Evolutionary conservation across 2,888 invertebrate species (phyloP).

Genomic region (Euplagia quadripunctaria): DNA sequence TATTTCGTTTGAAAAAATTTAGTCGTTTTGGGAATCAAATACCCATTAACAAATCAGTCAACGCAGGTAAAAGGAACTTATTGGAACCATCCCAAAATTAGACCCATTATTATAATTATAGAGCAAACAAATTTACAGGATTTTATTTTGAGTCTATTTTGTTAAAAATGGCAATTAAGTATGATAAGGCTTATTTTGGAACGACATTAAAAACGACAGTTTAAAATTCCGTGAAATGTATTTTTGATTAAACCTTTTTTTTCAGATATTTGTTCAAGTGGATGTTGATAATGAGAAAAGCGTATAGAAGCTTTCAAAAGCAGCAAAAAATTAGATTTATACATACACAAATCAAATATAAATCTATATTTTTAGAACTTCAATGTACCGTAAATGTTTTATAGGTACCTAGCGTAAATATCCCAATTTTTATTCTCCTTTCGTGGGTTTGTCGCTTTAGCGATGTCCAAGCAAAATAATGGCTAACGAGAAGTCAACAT

Average conservation of each 20-base stretch:
- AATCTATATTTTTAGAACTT: no score
- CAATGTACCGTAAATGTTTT: background rate
- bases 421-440: no score
- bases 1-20: conserved; percentile 37
- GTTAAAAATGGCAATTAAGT: conserved; percentile 34
- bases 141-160: conserved; percentile 64
- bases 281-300: background rate
- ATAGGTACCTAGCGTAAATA: background rate
- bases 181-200: conserved; percentile 37
- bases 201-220: conserved; percentile 21
- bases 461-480: background rate
- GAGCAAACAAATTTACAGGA: conserved; percentile 69
- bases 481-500: background rate
- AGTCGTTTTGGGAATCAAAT: conserved; percentile 51
- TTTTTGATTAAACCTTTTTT: background rate
- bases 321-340: background rate
- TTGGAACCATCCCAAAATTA: conserved; percentile 77
- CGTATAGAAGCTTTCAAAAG: background rate
- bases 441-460: background rate
- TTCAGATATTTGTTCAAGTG: background rate
- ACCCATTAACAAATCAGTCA: conserved; percentile 77
- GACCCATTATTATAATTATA: conserved; percentile 84
- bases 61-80: conserved; percentile 76
- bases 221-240: background rate
- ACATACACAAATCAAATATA: no score